Evolutionary conservation across 2,888 invertebrate genomes (phyloP), one percentile per base, ranked within the genome.

Genomic region (Cryptocheilus praepositus): DNA sequence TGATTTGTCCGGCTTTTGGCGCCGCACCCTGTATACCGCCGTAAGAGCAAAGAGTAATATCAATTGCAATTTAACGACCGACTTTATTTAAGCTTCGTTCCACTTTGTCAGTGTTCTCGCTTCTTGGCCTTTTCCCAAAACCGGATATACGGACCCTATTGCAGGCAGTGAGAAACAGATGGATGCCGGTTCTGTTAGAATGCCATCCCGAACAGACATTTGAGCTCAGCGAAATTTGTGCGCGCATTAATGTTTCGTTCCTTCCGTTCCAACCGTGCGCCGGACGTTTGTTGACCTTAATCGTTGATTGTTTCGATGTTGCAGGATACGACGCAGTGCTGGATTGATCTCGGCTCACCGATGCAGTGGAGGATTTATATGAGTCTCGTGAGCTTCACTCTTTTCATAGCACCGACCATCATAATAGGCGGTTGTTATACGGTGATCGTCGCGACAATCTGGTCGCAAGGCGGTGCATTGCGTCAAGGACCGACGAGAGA

Each of bases 341-440:
- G 96, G 96, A 96, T 97, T 81, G 95, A 96, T 52, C 89, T 97
- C 64, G 93, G 93, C 0, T 91, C 92, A 0, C 92, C 93, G 0
- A 91, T 92, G 86, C 92, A 94, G 61, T 97, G 97, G 97, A 94
- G 95, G 89, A 91, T 97, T 63, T 98, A 97, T 91, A 94, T 98
- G 94, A 94, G 94, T 0, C 86, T 95, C 22, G 94, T 97, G 4
- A 93, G 96, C 0, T 89, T 94, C 44, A 92, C 94, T 71, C 92
- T 98, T 45, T 97, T 98, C 89, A 93, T 96, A 60, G 90, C 96
- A 25, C 98, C 98, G 0, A 95, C 97, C 0, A 84, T 97, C 62
- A 94, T 97, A 77, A 98, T 98, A 71, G 93, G 95, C 3, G 94
- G 94, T 3, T 98, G 98, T 87, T 98, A 98, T 88, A 93, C 95